Evolutionary conservation across 1,140 invertebrate genomes (phyloP).

Genomic region (Ylistrum balloti): DNA sequence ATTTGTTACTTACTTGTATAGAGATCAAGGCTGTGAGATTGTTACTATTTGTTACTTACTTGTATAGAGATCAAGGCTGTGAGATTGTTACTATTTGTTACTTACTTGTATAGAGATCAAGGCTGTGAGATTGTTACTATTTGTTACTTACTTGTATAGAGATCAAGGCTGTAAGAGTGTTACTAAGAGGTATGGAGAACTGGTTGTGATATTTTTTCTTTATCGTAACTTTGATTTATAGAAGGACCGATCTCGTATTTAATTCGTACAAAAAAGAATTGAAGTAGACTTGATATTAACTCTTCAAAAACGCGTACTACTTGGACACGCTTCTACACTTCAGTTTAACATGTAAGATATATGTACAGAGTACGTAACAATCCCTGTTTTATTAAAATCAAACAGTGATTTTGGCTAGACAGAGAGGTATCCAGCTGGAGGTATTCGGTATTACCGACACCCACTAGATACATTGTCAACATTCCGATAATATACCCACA

Average conservation of each 20-base stretch:
- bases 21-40: not conserved
- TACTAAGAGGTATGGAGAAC: too few relatives aligned
- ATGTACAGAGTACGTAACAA: not conserved
- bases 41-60: too few relatives aligned
- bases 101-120: not conserved
- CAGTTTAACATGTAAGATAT: not conserved
- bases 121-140: not conserved
- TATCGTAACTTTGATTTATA: not conserved
- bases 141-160: not conserved
- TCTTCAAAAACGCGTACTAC: not conserved
- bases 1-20: not conserved
- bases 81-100: not conserved
- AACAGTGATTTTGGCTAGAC: not conserved
- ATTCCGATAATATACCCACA: not conserved
- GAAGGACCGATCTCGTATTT: not conserved
- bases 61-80: not conserved
- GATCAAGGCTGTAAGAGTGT: not conserved
- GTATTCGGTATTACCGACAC: not conserved
- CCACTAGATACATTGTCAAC: not conserved
- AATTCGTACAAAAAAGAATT: not conserved
- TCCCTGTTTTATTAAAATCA: not conserved
- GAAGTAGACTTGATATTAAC: not conserved
- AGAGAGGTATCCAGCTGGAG: not conserved
- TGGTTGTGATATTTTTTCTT: not conserved
- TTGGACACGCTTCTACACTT: constrained; percentile 15